phyloP scores from a whole-genome alignment of 1,140 invertebrate genomes.

The Bombus vancouverensis region DNA sequence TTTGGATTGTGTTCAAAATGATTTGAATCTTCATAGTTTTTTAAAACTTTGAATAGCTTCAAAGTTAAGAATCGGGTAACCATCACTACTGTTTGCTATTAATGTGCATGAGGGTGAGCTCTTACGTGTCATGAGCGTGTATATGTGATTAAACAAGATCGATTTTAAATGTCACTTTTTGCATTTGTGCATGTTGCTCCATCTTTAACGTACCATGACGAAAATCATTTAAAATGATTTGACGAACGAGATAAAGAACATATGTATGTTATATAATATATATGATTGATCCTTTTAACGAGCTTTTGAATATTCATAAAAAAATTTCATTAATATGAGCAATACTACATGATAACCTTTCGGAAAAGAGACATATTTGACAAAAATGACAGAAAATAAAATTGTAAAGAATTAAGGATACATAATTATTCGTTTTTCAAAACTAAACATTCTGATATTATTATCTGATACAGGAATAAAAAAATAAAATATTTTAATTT shows the following conservation, averaged over 20 bases:
- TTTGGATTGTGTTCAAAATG: too few species aligned
- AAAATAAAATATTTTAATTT: not conserved
- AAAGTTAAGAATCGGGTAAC: too few species aligned
- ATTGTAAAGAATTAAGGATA: not conserved
- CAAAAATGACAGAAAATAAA: not conserved
- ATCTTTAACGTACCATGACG: conserved; percentile 26
- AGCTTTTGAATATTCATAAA: not conserved
- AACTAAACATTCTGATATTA: not conserved
- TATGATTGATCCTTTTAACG: not conserved
- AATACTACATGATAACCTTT: not conserved
- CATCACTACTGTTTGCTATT: not conserved
- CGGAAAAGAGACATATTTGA: not conserved
- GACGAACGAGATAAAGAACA: not conserved
- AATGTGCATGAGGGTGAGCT: too few species aligned
- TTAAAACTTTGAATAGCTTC: too few species aligned
- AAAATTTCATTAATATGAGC: not conserved
- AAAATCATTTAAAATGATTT: not conserved
- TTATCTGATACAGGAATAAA: not conserved
- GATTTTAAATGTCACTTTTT: not conserved
- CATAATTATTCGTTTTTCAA: not conserved
- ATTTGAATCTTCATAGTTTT: too few species aligned
- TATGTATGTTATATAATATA: not conserved
- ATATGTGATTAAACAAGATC: too few species aligned
- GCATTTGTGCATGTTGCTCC: not conserved
- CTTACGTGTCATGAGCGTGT: not conserved